Base-by-base conservation (phyloP, 2,888 invertebrate genomes). In the Tholera decimalis region DNA sequence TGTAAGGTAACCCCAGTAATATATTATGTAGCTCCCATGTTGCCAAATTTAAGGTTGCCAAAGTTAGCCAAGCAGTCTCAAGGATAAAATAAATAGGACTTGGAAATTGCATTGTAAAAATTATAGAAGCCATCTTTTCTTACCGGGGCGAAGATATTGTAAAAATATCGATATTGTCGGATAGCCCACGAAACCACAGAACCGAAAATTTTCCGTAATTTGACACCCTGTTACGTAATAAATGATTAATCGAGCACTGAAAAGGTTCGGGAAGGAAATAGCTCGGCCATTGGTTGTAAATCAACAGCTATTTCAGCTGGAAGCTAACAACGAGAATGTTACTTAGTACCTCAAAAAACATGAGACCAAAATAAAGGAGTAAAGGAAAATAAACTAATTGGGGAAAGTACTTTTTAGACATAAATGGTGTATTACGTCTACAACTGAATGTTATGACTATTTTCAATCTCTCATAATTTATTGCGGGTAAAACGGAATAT, bases 191-290 rank as follows among this genome's bases (percentile, higher is more conserved):
- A 62, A 81, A 46, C 65, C 64, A 35, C 61, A 62, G 28, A 62
- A 20, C 58, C 63, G 66, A 54, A 75, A 80, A 73, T 66, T 58
- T 62, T 58, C 60, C 41, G 57, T 57, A 77, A 73, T 73, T 79
- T 71, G 56, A 49, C 63, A 54, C 63, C 60, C 66, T 60, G 50
- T 47, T 47, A 66, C 62, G 64, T 71, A 73, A 69, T 80, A 82
- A 77, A 80, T 80, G 77, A 82, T 80, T 72, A 82, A 80, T 82
- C 62, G 71, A 66, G 39, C 55, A 65, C 66, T 55, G 64, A 80
- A 82, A 80, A 72, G 83, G 80, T 82, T 67, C 71, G 53, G 66
- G 68, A 62, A 82, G 80, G 83, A 80, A 82, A 73, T 73, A 60
- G 64, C 57, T 67, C 64, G 62, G 46, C 66, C 66, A 77, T 60